phyloP scores from a whole-genome alignment of 1,140 invertebrate genomes.

The Trichonephila clavipes region DNA sequence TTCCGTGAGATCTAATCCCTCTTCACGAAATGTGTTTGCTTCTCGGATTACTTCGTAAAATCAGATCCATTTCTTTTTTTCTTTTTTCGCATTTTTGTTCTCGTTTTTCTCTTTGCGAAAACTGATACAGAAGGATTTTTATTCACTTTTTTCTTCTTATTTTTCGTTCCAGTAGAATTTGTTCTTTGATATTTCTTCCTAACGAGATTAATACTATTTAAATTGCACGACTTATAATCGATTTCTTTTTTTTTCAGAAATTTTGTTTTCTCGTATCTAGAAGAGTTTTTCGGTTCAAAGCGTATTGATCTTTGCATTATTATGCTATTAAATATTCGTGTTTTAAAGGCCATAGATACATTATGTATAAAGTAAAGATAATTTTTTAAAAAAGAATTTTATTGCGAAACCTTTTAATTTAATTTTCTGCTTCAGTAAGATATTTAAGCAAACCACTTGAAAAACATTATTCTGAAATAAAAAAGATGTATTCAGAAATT shows the following conservation, averaged over 20 bases:
- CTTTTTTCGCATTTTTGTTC: background rate
- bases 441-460: too few relatives aligned
- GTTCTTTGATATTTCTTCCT: background rate
- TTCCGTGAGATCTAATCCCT: background rate
- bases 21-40: slow-evolving; percentile 38
- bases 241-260: background rate
- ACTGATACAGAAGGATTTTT: background rate
- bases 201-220: background rate
- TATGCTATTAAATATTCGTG: too few relatives aligned
- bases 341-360: too few relatives aligned
- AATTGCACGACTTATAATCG: background rate
- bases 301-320: too few relatives aligned
- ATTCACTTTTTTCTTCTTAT: background rate
- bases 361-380: too few relatives aligned
- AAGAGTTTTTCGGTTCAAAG: background rate
- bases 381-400: too few relatives aligned
- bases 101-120: background rate
- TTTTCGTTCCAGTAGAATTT: background rate
- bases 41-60: slow-evolving; percentile 23
- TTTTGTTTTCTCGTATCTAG: background rate
- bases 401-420: too few relatives aligned
- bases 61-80: background rate
- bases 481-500: too few relatives aligned
- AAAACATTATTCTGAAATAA: too few relatives aligned
- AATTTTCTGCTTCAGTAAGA: too few relatives aligned